Evolutionary conservation across 2,888 invertebrate genomes (phyloP).

Genomic region (Scaptomyza polygonia): DNA sequence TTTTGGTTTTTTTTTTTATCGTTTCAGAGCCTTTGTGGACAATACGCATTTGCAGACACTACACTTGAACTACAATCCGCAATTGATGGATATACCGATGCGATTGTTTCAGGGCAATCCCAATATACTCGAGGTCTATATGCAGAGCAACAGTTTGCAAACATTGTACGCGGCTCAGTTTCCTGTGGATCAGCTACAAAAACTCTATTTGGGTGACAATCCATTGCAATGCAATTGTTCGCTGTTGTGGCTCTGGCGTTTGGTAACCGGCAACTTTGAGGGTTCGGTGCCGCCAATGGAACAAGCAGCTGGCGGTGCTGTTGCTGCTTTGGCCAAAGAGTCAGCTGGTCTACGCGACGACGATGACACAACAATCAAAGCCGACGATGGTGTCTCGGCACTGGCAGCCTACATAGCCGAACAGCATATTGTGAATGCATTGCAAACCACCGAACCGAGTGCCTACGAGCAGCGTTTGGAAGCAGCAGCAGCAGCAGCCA

Average conservation of each 20-base stretch:
- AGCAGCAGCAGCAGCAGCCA: slow-evolving; percentile 29
- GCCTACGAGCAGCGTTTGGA: slow-evolving; percentile 50
- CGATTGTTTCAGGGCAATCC: slow-evolving; percentile 93
- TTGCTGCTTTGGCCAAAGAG: slow-evolving; percentile 77
- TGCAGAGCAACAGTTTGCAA: slow-evolving; percentile 90
- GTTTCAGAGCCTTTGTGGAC: slow-evolving; percentile 90
- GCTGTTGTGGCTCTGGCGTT: slow-evolving; percentile 93
- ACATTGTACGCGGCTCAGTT: slow-evolving; percentile 92
- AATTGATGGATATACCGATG: slow-evolving; percentile 90
- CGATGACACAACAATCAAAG: slow-evolving; percentile 52
- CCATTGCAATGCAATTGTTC: slow-evolving; percentile 95
- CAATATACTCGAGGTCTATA: slow-evolving; percentile 90
- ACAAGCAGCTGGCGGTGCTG: slow-evolving; percentile 71
- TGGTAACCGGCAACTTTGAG: slow-evolving; percentile 85
- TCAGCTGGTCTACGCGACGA: slow-evolving; percentile 46
- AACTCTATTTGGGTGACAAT: slow-evolving; percentile 91
- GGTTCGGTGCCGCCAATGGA: slow-evolving; percentile 59
- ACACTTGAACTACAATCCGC: slow-evolving; percentile 91
- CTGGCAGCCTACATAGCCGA: slow-evolving; percentile 80
- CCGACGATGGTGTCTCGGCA: slow-evolving; percentile 65
- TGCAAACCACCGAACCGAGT: slow-evolving; percentile 69
- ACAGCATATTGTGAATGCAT: slow-evolving; percentile 69
- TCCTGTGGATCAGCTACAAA: slow-evolving; percentile 91
- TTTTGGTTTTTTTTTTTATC: not conserved
- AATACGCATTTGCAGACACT: slow-evolving; percentile 92